Conservation (phyloP, 23 tunicate genomes). For the Trididemnum clinides region DNA sequence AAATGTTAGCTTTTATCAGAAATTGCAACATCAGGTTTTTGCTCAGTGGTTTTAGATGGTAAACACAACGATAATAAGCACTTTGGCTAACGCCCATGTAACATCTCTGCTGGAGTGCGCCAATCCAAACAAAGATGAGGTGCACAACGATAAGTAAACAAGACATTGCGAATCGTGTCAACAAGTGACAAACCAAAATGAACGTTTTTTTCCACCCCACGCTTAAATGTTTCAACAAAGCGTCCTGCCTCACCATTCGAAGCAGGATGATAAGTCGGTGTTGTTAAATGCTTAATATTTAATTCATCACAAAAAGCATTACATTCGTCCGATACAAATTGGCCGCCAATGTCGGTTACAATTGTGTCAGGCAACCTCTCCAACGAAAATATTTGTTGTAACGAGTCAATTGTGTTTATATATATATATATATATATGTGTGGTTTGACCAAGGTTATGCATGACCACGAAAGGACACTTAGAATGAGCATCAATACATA, state of each 20-base stretch:
- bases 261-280: background rate
- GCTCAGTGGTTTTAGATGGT: background rate
- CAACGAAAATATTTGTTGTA: background rate
- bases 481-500: too few relatives aligned
- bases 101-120: conserved; percentile 6
- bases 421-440: background rate
- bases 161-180: background rate
- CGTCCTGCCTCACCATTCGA: background rate
- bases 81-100: conserved; percentile 13
- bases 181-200: background rate
- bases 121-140: background rate
- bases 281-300: background rate
- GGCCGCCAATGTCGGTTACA: conserved; percentile 1
- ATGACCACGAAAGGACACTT: too few relatives aligned
- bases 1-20: background rate
- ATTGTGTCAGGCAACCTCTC: conserved; percentile 7
- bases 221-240: background rate
- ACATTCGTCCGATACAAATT: background rate
- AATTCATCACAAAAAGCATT: background rate
- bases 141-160: background rate
- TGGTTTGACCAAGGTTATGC: background rate
- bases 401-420: background rate
- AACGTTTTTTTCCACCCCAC: background rate
- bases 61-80: conserved; percentile 2
- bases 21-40: background rate